These are phyloP conservation scores for Mesembrinibis cayennensis DNA, from an alignment of 2,113 vertebrate genomes.

Conservation along the genomic window DNA sequence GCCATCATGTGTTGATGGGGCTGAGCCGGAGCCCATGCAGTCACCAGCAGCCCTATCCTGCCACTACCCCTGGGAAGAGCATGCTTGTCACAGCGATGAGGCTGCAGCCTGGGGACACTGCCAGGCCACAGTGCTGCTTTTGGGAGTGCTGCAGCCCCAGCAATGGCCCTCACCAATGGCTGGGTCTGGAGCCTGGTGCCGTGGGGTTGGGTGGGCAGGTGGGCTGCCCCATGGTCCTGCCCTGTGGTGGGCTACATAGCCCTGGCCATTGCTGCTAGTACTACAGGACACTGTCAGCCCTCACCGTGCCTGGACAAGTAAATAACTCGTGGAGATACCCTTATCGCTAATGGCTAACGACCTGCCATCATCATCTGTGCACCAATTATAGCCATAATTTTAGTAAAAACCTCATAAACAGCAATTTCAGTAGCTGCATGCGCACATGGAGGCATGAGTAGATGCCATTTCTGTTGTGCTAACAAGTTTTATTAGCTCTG, in stretches of 20 bases:
- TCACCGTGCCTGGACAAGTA: background rate
- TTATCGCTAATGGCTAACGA: background rate
- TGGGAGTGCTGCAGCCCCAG: background rate
- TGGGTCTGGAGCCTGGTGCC: background rate
- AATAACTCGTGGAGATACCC: accelerated
- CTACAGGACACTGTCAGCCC: background rate
- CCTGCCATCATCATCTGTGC: background rate
- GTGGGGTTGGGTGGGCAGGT: background rate
- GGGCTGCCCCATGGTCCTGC: background rate
- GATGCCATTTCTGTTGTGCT: background rate
- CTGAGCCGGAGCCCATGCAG: too few relatives aligned
- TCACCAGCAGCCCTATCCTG: background rate
- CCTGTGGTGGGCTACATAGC: accelerated
- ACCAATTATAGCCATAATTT: background rate
- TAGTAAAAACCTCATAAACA: background rate
- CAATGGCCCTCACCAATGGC: background rate
- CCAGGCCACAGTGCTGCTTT: background rate
- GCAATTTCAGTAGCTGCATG: background rate
- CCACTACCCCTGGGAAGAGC: background rate
- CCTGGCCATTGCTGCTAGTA: background rate
- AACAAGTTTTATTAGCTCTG: background rate
- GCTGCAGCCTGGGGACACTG: background rate
- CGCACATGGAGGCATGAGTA: accelerated
- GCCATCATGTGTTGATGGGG: background rate
- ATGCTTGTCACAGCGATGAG: background rate